phyloP scores from a whole-genome alignment of 2,113 vertebrate genomes.

The Planiliza haematocheilus region DNA sequence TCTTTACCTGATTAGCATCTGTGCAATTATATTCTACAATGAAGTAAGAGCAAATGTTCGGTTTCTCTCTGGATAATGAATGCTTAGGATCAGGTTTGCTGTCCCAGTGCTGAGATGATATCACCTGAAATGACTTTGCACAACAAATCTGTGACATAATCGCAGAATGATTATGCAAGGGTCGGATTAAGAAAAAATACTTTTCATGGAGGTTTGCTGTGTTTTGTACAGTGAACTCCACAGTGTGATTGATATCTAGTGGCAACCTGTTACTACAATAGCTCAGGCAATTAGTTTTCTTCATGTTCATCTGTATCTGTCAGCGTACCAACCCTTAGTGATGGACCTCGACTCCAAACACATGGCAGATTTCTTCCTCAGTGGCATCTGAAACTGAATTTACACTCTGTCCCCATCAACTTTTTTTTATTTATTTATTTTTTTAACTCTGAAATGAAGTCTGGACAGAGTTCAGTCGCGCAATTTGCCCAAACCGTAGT shows the following conservation, averaged over 20 bases:
- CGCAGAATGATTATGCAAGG: not conserved
- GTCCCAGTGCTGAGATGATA: not conserved
- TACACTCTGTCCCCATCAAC: not conserved
- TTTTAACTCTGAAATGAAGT: conserved; percentile 10
- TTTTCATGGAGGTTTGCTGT: not conserved
- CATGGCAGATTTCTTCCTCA: not conserved
- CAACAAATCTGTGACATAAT: conserved; percentile 1
- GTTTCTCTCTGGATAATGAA: conserved; percentile 8
- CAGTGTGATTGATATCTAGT: not conserved
- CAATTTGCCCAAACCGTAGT: conserved; percentile 32
- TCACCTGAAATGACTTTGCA: not conserved
- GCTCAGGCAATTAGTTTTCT: not conserved
- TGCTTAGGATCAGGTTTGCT: conserved; percentile 15
- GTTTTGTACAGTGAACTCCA: not conserved
- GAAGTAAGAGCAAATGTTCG: not conserved
- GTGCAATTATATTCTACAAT: conserved; percentile 10
- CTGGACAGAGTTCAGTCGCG: conserved; percentile 1
- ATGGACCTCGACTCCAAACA: not conserved
- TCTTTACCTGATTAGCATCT: conserved; percentile 6
- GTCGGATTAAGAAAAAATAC: too few species aligned
- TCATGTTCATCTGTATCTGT: not conserved
- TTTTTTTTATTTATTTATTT: not conserved
- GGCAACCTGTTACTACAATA: not conserved
- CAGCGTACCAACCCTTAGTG: not conserved
- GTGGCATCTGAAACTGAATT: not conserved